Percentiles rank a stretch among this genome's conserved stretches.
These are phyloP conservation scores for Hormaphis cornu DNA, from an alignment of 1,140 invertebrate species.

Conservation along the genomic window DNA sequence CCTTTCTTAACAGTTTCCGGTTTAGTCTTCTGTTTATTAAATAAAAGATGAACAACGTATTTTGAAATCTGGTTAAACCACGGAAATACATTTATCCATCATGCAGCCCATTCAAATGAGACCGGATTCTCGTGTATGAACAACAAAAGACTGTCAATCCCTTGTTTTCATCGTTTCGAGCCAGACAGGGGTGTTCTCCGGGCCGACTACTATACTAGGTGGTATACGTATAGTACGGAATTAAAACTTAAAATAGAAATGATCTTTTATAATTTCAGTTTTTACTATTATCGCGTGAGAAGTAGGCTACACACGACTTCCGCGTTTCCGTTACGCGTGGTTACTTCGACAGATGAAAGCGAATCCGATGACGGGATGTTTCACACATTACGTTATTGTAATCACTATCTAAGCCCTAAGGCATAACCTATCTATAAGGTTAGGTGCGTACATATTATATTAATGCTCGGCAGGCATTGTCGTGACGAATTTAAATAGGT, in stretches of 20 bases:
- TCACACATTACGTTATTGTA: too few relatives aligned
- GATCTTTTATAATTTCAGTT: too few relatives aligned
- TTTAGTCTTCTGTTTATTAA: background rate
- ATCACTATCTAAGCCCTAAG: too few relatives aligned
- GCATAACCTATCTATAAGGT: too few relatives aligned
- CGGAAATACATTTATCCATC: constrained; percentile 1
- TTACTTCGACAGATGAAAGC: too few relatives aligned
- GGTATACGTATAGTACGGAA: too few relatives aligned
- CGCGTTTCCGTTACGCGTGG: background rate
- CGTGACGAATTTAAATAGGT: too few relatives aligned
- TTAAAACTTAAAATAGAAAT: too few relatives aligned
- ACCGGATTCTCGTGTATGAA: constrained; percentile 19
- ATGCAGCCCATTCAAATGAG: background rate
- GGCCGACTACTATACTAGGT: too few relatives aligned
- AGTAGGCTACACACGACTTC: background rate
- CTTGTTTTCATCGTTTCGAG: background rate
- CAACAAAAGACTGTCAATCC: constrained; percentile 16
- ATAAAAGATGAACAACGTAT: background rate
- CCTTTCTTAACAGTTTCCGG: constrained; percentile 19
- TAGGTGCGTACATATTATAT: too few relatives aligned
- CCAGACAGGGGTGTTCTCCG: background rate
- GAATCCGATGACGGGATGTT: too few relatives aligned
- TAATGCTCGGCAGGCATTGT: too few relatives aligned
- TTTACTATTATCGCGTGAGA: background rate
- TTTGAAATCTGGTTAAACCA: constrained; percentile 19